Conservation (phyloP, 2,888 invertebrate species). For the Flexamia atlantica region DNA sequence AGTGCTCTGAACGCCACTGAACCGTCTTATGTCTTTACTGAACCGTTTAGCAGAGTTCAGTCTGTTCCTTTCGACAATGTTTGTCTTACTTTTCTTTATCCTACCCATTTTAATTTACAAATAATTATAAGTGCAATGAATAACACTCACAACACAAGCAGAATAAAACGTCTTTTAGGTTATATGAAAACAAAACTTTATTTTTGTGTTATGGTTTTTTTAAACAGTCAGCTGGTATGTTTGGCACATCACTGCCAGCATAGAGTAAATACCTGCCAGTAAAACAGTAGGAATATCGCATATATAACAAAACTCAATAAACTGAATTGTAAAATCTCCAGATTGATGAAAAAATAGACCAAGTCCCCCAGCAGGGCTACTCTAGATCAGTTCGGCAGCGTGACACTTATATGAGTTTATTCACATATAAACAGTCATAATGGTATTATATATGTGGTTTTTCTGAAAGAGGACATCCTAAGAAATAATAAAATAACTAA, state of each 20-base stretch:
- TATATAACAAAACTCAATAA: too few species aligned
- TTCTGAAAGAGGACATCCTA: conserved; percentile 3
- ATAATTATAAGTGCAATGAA: background rate
- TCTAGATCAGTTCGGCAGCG: background rate
- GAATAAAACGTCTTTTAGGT: background rate
- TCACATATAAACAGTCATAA: conserved; percentile 9
- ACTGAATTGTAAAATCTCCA: too few species aligned
- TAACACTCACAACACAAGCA: background rate
- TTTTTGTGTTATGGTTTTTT: background rate
- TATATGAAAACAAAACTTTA: background rate
- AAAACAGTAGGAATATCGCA: background rate
- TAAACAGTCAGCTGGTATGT: background rate
- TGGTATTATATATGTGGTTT: background rate
- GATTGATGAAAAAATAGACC: background rate
- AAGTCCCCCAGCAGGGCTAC: conserved; percentile 3
- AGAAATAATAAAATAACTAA: background rate
- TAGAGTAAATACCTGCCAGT: background rate
- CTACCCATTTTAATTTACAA: conserved; percentile 29
- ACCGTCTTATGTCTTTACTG: background rate
- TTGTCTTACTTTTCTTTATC: conserved; percentile 38
- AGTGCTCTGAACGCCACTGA: background rate
- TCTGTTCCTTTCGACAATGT: conserved; percentile 3
- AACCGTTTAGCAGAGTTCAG: conserved; percentile 24
- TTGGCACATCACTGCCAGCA: background rate
- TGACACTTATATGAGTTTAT: background rate